These are phyloP conservation scores for Prionailurus bengalensis DNA, from an alignment of 2,113 vertebrate genomes.

Conservation along the genomic window DNA sequence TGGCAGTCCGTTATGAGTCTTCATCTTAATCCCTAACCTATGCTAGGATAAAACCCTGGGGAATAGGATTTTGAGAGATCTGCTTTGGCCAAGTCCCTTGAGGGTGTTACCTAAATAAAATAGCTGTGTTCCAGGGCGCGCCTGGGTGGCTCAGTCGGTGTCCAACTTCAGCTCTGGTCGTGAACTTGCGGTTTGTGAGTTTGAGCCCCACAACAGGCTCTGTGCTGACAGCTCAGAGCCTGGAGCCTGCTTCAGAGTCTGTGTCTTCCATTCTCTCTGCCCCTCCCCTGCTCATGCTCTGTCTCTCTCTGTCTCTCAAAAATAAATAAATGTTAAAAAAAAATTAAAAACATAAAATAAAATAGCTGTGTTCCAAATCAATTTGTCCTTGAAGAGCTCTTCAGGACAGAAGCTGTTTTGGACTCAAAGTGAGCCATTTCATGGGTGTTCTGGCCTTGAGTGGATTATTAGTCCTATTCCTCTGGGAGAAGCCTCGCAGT, in stretches of 20 bases:
- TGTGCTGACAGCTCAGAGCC: too few relatives aligned
- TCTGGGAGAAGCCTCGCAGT: neutral
- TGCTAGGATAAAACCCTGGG: neutral
- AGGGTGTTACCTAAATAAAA: neutral
- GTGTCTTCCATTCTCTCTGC: too few relatives aligned
- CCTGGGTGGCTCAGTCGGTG: too few relatives aligned
- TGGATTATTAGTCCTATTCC: neutral
- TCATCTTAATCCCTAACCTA: neutral
- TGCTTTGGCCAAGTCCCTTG: neutral
- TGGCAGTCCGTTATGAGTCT: neutral
- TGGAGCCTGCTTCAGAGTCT: too few relatives aligned
- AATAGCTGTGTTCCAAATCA: neutral
- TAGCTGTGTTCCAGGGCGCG: neutral
- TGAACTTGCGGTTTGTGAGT: too few relatives aligned
- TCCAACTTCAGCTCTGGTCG: too few relatives aligned
- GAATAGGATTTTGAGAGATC: conserved; percentile 11
- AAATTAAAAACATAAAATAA: neutral
- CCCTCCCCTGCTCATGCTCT: too few relatives aligned
- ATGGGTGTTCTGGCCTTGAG: neutral
- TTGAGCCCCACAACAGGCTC: too few relatives aligned
- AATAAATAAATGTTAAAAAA: too few relatives aligned
- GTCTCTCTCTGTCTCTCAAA: too few relatives aligned
- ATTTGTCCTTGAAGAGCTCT: neutral
- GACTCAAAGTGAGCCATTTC: neutral
- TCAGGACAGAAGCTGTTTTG: neutral